phyloP scores from a whole-genome alignment of 1,140 invertebrate species.

The Drosophila equinoxialis region DNA sequence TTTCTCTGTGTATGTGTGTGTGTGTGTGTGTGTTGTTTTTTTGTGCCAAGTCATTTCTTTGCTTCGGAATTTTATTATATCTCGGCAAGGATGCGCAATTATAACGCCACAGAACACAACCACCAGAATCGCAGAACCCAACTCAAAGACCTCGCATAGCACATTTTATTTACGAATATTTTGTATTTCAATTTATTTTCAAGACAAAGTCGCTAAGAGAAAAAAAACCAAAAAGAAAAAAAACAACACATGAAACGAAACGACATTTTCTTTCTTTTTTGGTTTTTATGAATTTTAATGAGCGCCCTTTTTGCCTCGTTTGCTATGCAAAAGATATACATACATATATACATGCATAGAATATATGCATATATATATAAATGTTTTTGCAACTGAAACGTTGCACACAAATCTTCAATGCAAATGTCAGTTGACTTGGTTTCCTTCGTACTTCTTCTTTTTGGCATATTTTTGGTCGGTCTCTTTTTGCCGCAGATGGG shows the following conservation, averaged over 20 bases:
- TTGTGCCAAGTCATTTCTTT: slow-evolving; percentile 46
- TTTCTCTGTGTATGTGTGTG: neutral
- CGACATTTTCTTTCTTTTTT: slow-evolving; percentile 29
- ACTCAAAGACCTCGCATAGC: slow-evolving; percentile 4
- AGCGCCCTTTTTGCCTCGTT: slow-evolving; percentile 58
- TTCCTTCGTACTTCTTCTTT: slow-evolving; percentile 1
- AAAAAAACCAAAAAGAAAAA: slow-evolving; percentile 12
- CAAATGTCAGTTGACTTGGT: slow-evolving; percentile 54
- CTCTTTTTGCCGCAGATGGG: neutral
- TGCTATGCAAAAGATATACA: slow-evolving; percentile 52
- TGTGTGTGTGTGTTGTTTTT: slow-evolving; percentile 28
- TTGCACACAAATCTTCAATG: slow-evolving; percentile 67
- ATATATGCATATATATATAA: neutral
- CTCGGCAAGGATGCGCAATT: slow-evolving; percentile 62
- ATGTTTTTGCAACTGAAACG: slow-evolving; percentile 56
- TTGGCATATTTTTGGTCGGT: slow-evolving; percentile 39
- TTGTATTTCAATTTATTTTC: slow-evolving; percentile 70
- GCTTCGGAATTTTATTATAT: slow-evolving; percentile 69
- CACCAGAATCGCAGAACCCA: slow-evolving; percentile 11
- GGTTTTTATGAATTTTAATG: slow-evolving; percentile 77
- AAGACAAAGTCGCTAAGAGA: slow-evolving; percentile 7
- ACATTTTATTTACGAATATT: slow-evolving; percentile 65
- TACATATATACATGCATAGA: slow-evolving; percentile 1
- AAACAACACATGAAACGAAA: slow-evolving; percentile 35
- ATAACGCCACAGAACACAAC: slow-evolving; percentile 53